phyloP scores from a whole-genome alignment of 1,140 invertebrate species.

The Apocrypta bakeri region DNA sequence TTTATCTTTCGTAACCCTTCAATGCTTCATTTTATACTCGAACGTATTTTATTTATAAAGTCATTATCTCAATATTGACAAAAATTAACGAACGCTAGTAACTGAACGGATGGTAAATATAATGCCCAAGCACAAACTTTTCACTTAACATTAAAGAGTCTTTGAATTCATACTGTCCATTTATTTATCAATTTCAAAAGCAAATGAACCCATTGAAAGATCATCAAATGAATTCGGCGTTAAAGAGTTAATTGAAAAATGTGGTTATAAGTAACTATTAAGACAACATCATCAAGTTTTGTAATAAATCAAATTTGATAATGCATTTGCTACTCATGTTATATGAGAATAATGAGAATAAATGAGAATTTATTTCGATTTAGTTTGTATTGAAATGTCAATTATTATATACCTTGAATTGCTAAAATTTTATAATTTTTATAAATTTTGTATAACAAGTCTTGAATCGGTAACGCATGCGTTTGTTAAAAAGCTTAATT shows the following conservation, averaged over 20 bases:
- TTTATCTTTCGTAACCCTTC: neutral
- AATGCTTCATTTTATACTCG: neutral
- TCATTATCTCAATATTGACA: too few species aligned
- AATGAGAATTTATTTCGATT: neutral
- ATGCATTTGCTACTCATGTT: too few species aligned
- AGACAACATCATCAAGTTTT: neutral
- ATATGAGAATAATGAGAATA: too few species aligned
- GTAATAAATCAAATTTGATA: too few species aligned
- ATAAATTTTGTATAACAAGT: neutral
- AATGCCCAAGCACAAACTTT: neutral
- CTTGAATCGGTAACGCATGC: neutral
- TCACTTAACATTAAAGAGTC: neutral
- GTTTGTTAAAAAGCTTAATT: constrained; percentile 18
- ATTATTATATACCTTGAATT: neutral
- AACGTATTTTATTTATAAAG: too few species aligned
- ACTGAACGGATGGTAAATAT: too few species aligned
- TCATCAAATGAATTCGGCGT: neutral
- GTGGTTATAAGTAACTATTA: too few species aligned
- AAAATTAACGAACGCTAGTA: too few species aligned
- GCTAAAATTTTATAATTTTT: neutral
- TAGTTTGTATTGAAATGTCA: neutral
- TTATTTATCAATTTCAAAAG: neutral
- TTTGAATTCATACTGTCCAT: neutral
- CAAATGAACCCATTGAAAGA: neutral
- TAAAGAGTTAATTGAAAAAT: neutral